Percentiles rank a stretch among this genome's conserved stretches.
phyloP scores from a whole-genome alignment of 2,113 vertebrate genomes.

The Pseudonaja textilis region DNA sequence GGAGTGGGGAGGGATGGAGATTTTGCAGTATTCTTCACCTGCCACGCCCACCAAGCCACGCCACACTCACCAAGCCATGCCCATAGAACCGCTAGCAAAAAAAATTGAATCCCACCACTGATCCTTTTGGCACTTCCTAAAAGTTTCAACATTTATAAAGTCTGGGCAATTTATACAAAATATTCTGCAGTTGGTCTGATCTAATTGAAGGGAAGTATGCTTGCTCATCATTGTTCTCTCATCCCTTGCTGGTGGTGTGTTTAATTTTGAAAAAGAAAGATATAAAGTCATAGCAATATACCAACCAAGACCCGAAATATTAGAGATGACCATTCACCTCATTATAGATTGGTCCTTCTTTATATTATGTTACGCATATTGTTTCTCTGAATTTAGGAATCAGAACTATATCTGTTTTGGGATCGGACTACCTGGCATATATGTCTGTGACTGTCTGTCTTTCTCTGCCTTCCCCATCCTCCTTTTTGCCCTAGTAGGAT shows the following conservation, averaged over 20 bases:
- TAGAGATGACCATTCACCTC: neutral
- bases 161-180: neutral
- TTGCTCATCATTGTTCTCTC: neutral
- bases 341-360: neutral
- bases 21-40: too few relatives aligned
- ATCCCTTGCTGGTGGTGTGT: neutral
- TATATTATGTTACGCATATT: neutral
- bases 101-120: too few relatives aligned
- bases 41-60: too few relatives aligned
- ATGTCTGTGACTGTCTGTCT: neutral
- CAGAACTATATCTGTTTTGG: neutral
- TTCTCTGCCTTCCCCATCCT: neutral
- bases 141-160: neutral
- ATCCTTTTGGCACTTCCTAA: neutral
- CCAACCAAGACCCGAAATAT: neutral
- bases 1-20: too few relatives aligned
- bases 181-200: neutral
- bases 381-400: neutral
- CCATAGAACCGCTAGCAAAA: too few relatives aligned
- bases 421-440: neutral
- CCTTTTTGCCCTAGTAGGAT: neutral
- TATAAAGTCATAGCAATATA: neutral
- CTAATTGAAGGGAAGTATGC: neutral
- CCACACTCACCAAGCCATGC: too few relatives aligned
- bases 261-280: neutral